phyloP scores from a whole-genome alignment of 2,113 vertebrate genomes.

The Ovibos moschatus region DNA sequence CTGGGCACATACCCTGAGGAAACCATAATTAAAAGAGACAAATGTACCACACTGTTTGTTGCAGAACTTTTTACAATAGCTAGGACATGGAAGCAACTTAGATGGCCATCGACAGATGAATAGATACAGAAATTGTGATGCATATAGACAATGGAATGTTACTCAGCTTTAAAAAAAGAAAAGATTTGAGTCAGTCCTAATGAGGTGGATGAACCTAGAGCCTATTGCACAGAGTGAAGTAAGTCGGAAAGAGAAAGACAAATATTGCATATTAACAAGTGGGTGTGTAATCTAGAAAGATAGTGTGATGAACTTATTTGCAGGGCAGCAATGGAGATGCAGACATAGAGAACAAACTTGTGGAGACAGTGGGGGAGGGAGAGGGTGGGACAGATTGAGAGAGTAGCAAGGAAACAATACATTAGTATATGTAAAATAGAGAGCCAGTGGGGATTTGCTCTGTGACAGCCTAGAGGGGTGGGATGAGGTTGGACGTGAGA shows the following conservation, averaged over 20 bases:
- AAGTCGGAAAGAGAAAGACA: neutral
- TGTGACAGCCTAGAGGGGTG: neutral
- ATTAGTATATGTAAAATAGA: neutral
- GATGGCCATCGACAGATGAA: neutral
- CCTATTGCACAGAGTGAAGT: neutral
- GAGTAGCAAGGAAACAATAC: neutral
- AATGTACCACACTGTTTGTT: neutral
- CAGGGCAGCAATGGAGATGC: neutral
- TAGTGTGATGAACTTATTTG: neutral
- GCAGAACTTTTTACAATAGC: neutral
- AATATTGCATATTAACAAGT: neutral
- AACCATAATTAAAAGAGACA: neutral
- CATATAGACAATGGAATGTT: neutral
- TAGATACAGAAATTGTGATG: neutral
- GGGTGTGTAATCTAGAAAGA: neutral
- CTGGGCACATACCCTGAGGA: neutral
- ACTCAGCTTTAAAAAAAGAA: neutral
- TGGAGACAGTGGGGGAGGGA: neutral
- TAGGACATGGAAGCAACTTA: neutral
- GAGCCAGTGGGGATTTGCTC: neutral
- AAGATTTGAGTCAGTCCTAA: neutral
- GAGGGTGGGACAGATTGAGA: neutral
- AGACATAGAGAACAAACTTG: neutral
- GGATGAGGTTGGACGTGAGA: accelerated
- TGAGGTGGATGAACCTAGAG: neutral